Percentiles rank a stretch among this genome's conserved stretches.
phyloP scores from a whole-genome alignment of 1,140 invertebrate species.

The Papilio polytes region DNA sequence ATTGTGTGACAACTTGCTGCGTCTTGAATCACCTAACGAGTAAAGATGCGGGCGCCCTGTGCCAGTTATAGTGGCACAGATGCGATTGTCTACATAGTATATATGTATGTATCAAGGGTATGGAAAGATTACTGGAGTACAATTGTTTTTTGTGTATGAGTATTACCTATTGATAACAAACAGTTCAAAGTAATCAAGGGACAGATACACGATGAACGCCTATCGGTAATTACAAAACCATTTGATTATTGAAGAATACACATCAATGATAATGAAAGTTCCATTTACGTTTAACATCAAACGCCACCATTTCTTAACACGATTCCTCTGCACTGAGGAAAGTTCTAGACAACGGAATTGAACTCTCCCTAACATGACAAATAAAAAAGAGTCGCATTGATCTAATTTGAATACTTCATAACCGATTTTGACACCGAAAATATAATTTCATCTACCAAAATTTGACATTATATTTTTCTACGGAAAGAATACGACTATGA shows the following conservation, averaged over 20 bases:
- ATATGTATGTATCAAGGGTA: slow-evolving; percentile 15
- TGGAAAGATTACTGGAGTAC: slow-evolving; percentile 4
- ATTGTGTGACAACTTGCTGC: slow-evolving; percentile 5
- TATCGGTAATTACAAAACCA: background rate
- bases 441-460: background rate
- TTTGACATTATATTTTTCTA: background rate
- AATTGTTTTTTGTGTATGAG: slow-evolving; percentile 15
- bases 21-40: slow-evolving; percentile 4
- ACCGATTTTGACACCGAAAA: background rate
- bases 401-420: background rate
- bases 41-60: background rate
- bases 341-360: background rate
- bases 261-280: background rate
- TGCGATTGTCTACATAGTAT: background rate
- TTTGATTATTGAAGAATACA: background rate
- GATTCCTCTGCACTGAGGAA: background rate
- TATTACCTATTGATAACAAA: background rate
- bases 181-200: background rate
- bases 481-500: background rate
- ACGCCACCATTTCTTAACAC: slow-evolving; percentile 14
- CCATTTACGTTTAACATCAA: background rate
- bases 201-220: background rate
- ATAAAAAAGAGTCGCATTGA: background rate
- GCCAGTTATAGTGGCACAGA: background rate
- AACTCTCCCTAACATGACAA: background rate